Base-by-base conservation (phyloP, 2,888 invertebrate genomes). In the Ornithoptera priamus region DNA sequence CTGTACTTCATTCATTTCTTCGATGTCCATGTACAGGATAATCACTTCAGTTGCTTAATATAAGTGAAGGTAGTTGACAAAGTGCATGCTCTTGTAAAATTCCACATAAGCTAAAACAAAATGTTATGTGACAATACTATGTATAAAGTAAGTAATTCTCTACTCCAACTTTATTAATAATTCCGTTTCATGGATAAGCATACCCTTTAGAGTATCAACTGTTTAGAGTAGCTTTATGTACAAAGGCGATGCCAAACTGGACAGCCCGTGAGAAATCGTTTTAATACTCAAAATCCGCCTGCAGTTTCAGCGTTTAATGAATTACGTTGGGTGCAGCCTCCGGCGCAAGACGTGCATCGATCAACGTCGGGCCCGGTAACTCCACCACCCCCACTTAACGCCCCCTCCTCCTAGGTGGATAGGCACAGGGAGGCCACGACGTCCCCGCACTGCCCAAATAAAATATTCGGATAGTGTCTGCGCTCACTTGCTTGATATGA, bases 341-440 rank as follows among this genome's bases (percentile, higher is more conserved):
- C 90, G 93, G 93, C 93, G 93, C 93, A 93, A 93, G 93, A 94
- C 93, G 93, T 93, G 93, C 93, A 94, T 94, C 93, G 94, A 94
- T 94, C 94, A 94, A 94, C 93, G 93, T 93, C 93, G 90, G 87
- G 87, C 88, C 77, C 78, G 76, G 74, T 75, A 77, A 78, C 75
- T 76, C 77, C 75, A 67, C 75, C 76, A 69, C 72, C 70, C 72
- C 76, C 75, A 73, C 62, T 67, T 67, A 62, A 24, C 68, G 70
- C 71, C 78, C 77, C 81, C 75, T 36, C 46, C 76, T 72, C 72
- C 75, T 63, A 68, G 72, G 77, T 79, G 79, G 82, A 85, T 87
- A 88, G 89, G 88, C 88, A 81, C 81, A 85, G 87, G 88, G 69
- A 69, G 71, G 72, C 74, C 67, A 72, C 72, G 72, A 82, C 82